A percentile compares a stretch with the other conserved stretches of the same genome.
These are phyloP conservation scores for Microtus ochrogaster DNA, from an alignment of 2,113 vertebrate species.

Conservation along the genomic window DNA sequence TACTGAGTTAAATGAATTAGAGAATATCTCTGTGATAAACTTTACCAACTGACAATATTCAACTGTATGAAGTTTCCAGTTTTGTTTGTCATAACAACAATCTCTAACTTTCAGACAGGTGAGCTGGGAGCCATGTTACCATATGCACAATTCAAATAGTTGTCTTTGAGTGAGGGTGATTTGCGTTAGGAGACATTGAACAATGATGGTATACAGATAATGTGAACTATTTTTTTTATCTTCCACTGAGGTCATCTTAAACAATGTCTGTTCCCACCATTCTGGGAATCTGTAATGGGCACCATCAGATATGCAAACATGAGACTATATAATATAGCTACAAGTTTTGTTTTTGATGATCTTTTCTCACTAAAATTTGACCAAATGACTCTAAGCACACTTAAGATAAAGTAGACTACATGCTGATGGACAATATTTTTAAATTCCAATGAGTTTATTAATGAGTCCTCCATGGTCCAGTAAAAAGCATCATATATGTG, in stretches of 20 bases:
- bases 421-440: not conserved
- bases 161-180: not conserved
- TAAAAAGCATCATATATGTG: not conserved
- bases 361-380: too few relatives aligned
- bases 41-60: too few relatives aligned
- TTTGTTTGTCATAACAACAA: not conserved
- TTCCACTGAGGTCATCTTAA: too few relatives aligned
- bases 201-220: not conserved
- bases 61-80: not conserved
- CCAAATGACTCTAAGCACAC: not conserved
- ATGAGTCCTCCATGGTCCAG: not conserved
- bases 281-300: not conserved
- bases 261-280: not conserved
- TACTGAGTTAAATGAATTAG: not conserved
- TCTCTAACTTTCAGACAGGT: not conserved
- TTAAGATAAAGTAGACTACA: not conserved
- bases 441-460: not conserved
- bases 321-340: too few relatives aligned
- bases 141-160: not conserved
- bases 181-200: not conserved
- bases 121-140: not conserved
- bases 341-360: not conserved
- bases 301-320: not conserved
- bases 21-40: not conserved
- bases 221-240: not conserved